These are phyloP conservation scores for Portunus trituberculatus DNA, from an alignment of 1,140 invertebrate genomes.

Conservation along the genomic window DNA sequence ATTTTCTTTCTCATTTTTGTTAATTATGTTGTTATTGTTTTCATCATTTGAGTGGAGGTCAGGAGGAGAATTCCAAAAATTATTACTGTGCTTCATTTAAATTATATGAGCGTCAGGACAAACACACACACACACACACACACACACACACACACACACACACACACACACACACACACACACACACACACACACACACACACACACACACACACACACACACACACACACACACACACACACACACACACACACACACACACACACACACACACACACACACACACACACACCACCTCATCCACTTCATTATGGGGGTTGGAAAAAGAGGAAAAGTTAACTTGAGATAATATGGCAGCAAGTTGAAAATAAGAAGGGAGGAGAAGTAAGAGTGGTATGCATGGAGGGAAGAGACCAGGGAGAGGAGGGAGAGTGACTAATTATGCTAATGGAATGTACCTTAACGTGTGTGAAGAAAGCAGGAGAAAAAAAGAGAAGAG, in stretches of 20 bases:
- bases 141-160: constrained; percentile 11
- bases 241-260: background rate
- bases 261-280: constrained; percentile 20
- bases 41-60: background rate
- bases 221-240: no score
- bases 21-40: background rate
- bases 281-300: constrained; percentile 1
- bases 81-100: no score
- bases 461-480: background rate
- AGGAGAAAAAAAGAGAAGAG: background rate
- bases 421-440: background rate
- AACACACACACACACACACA: constrained; percentile 12
- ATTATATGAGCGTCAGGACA: background rate
- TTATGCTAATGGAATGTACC: constrained; percentile 14
- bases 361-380: constrained; percentile 4
- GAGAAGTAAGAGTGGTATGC: background rate
- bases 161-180: constrained; percentile 1
- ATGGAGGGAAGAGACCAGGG: background rate
- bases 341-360: background rate
- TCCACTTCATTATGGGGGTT: background rate
- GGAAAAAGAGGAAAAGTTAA: background rate
- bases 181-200: constrained; percentile 10
- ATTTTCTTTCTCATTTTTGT: background rate
- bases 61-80: no score
- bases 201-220: background rate